phyloP scores from a whole-genome alignment of 2,797 vertebrate genomes.

The Silurus aristotelis region DNA sequence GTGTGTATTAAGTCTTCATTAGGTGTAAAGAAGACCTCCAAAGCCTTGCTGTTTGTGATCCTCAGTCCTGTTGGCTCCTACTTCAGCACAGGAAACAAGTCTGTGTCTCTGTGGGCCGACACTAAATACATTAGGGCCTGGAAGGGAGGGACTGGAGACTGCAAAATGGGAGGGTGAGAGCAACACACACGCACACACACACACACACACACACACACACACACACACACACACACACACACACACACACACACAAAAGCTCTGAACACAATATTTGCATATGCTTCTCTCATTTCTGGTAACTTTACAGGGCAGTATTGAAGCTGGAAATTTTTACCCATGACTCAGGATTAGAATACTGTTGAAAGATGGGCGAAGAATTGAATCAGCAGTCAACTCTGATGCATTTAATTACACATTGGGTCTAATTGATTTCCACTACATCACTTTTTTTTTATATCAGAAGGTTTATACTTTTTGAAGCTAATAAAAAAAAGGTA shows the following conservation, averaged over 20 bases:
- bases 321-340: background rate
- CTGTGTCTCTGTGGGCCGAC: slow-evolving; percentile 86
- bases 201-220: background rate
- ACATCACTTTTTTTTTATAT: too few species aligned
- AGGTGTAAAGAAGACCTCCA: slow-evolving; percentile 81
- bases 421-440: too few species aligned
- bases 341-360: background rate
- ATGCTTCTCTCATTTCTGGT: background rate
- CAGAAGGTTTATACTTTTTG: too few species aligned
- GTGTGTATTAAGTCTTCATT: slow-evolving; percentile 75
- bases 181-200: background rate
- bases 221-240: too few species aligned
- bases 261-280: background rate
- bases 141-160: slow-evolving; percentile 89
- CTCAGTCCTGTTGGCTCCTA: slow-evolving; percentile 84
- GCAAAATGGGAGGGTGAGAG: slow-evolving; percentile 88
- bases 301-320: background rate
- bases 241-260: too few species aligned
- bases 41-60: slow-evolving; percentile 86
- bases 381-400: background rate
- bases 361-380: background rate
- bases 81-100: slow-evolving; percentile 73
- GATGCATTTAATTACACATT: background rate
- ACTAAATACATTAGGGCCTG: slow-evolving; percentile 86
- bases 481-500: too few species aligned